phyloP scores from a whole-genome alignment of 2,888 invertebrate genomes.

The Eupithecia insigniata region DNA sequence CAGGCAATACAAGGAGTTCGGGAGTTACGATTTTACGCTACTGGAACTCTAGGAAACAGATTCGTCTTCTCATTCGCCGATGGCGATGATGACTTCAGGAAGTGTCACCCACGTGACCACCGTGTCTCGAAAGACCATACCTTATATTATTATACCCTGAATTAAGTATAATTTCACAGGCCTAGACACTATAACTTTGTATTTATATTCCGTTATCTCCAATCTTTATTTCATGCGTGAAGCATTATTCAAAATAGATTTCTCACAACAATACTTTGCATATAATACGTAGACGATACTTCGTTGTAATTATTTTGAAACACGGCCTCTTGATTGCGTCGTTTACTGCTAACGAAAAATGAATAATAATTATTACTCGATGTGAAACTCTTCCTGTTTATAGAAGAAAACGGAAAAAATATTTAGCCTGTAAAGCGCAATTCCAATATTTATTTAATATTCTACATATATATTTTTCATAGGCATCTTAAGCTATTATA shows the following conservation, averaged over 20 bases:
- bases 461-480: no score
- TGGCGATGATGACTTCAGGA: no score
- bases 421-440: neutral
- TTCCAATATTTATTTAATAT: neutral
- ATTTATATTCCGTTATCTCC: neutral
- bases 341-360: constrained; percentile 22
- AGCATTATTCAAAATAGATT: constrained; percentile 14
- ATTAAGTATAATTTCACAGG: neutral
- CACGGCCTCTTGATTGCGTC: constrained; percentile 42
- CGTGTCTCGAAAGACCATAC: no score
- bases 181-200: neutral
- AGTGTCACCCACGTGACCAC: no score
- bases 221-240: neutral
- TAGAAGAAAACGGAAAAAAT: neutral
- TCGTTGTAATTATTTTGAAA: constrained; percentile 44
- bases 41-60: no score
- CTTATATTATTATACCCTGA: no score
- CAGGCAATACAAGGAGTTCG: no score
- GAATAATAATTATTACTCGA: constrained; percentile 1
- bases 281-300: constrained; percentile 14
- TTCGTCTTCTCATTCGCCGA: no score
- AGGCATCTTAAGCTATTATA: no score
- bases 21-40: no score
- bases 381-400: constrained; percentile 15
- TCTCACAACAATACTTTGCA: constrained; percentile 17